Conservation (phyloP, 2,797 vertebrate species). For the Naso thynnoides region DNA sequence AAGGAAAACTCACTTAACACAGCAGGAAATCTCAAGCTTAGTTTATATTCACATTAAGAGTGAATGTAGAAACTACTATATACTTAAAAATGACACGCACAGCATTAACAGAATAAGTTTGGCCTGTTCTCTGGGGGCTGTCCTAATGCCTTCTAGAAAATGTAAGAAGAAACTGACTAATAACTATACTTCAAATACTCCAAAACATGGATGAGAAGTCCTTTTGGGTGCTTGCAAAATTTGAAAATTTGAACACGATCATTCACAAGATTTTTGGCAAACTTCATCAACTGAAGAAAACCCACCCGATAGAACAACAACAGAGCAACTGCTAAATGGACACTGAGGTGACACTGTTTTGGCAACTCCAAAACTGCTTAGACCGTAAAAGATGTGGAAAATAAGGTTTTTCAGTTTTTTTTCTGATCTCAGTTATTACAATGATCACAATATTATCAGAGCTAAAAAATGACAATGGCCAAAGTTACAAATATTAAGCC, state of each 20-base stretch:
- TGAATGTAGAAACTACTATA: background rate
- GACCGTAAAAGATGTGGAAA: background rate
- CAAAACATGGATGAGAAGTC: background rate
- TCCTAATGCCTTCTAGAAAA: slow-evolving; percentile 7
- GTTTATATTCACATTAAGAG: background rate
- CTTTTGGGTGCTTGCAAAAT: background rate
- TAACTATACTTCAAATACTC: background rate
- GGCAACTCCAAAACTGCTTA: background rate
- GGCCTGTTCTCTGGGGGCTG: background rate
- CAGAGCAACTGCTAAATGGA: background rate
- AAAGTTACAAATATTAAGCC: background rate
- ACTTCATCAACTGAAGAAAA: background rate
- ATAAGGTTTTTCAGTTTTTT: background rate
- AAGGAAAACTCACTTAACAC: background rate
- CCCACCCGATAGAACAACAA: background rate
- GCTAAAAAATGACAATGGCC: no score
- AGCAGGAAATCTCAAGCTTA: background rate
- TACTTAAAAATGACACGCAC: background rate
- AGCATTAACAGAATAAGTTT: background rate
- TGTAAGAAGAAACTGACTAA: background rate
- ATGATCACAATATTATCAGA: no score
- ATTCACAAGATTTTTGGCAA: background rate
- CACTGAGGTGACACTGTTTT: background rate
- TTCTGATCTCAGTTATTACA: no score
- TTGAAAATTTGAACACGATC: background rate